Base-by-base conservation (phyloP, 2,888 invertebrate species). In the Epistrophe eligans region DNA sequence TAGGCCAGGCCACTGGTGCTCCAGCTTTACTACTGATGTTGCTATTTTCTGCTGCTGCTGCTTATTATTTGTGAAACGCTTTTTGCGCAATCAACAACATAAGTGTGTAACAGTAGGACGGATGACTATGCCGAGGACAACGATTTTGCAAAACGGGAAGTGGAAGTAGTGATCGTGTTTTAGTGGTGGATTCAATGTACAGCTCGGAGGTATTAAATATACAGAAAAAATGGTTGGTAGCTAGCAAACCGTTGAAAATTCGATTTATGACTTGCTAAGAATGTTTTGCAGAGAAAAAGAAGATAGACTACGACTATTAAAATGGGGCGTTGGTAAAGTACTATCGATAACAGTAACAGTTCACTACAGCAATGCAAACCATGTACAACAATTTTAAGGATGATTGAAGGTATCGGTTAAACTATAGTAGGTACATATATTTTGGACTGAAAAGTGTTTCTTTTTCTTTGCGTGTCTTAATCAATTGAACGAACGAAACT, bases 241-340 rank as follows among this genome's bases (percentile, higher is more conserved):
- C 67, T 60, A 83, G 79, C 79, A 83, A 79, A 79, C 83, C 60
- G 83, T 57, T 87, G 87, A 87, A 83, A 87, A 79, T 71, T 60
- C 87, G 87, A 87, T 87, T 87, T 87, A 87, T 87, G 83, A 74
- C 66, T 79, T 74, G 83, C 52, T 79, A 60, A 79, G 79, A 67
- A 76, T 55, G 57, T 58, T 74, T 48, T 4, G 24, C 4, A 4
- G 15, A n/a, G 13, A n/a, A 57, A 57, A 62, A 40, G 82, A 85
- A 85, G 85, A 82, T 85, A 57, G 64, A 10, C 43, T 70, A 82
- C 74, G 64, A 10, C 43, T 70, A 82, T 82, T 70, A 19, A 15
- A 62, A 64, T 73, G 60, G 77, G 81, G 81, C 77, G 77, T 77
- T 13, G 17, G 19, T 24, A 4, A 1, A 40, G 15, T 15, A 9